Evolutionary conservation across 2,888 invertebrate species (phyloP).

Genomic region (Kryphioiulus occultus): DNA sequence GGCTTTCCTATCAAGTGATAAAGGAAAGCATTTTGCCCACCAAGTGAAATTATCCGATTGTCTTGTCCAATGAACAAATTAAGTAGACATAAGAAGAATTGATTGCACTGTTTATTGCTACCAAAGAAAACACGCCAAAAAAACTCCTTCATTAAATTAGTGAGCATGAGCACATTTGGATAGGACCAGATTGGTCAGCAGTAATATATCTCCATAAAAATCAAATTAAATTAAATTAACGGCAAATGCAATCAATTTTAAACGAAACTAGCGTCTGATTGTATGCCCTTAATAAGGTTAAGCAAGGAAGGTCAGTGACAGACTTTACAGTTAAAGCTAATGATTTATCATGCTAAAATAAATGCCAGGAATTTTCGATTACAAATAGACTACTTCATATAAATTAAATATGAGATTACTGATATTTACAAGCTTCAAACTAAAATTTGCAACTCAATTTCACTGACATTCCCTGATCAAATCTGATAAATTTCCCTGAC

Average conservation of each 20-base stretch:
- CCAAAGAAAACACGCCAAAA: slow-evolving; percentile 2
- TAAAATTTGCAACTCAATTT: too few relatives aligned
- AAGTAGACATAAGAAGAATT: slow-evolving; percentile 39
- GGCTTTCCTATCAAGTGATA: slow-evolving; percentile 12
- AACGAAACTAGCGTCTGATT: background rate
- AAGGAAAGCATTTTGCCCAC: background rate
- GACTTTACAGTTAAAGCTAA: background rate
- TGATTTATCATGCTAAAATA: too few relatives aligned
- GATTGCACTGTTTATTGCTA: slow-evolving; percentile 29
- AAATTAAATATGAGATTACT: too few relatives aligned
- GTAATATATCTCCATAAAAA: slow-evolving; percentile 28
- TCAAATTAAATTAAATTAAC: slow-evolving; percentile 4
- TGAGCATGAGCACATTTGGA: background rate
- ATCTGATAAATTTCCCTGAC: too few relatives aligned
- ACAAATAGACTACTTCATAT: too few relatives aligned
- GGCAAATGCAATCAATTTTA: background rate
- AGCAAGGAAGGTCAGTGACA: background rate
- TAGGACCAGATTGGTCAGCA: background rate
- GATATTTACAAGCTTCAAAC: too few relatives aligned
- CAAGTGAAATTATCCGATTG: slow-evolving; percentile 35
- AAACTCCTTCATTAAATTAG: background rate
- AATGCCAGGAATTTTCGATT: too few relatives aligned
- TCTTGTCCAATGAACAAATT: slow-evolving; percentile 40
- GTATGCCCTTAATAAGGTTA: background rate
- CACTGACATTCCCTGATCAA: too few relatives aligned